These are phyloP conservation scores for Pseudomugil tenellus DNA, from an alignment of 2,797 vertebrate genomes.

Conservation along the genomic window DNA sequence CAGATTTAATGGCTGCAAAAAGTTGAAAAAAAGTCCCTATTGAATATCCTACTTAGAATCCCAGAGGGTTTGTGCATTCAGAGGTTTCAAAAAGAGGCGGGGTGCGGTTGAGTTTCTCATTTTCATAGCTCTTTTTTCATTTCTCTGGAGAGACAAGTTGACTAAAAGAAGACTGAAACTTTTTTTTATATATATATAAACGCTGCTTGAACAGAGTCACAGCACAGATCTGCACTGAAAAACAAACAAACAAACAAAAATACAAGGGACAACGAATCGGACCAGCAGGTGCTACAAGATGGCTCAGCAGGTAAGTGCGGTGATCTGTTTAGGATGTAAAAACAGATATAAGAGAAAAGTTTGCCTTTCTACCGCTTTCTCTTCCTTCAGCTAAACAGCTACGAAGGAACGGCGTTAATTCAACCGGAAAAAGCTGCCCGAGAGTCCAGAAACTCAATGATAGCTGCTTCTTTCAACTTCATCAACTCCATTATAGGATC, in stretches of 20 bases:
- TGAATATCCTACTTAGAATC: background rate
- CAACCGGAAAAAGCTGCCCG: conserved; percentile 41
- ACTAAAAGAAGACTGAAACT: background rate
- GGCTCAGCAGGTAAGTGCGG: conserved; percentile 61
- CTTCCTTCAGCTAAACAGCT: conserved; percentile 67
- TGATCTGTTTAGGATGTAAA: background rate
- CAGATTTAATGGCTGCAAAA: background rate
- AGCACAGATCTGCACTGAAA: background rate
- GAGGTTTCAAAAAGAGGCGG: background rate
- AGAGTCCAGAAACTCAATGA: conserved; percentile 71
- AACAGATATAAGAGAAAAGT: background rate
- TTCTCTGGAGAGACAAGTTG: background rate
- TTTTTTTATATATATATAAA: conserved; percentile 17
- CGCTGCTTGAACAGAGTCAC: background rate
- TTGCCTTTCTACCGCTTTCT: background rate
- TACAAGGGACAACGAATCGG: conserved; percentile 7
- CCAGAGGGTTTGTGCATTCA: background rate
- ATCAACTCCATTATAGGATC: conserved; percentile 97
- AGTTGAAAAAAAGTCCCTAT: too few relatives aligned
- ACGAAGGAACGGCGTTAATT: conserved; percentile 82
- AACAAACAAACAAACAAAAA: background rate
- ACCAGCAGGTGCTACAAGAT: conserved; percentile 38
- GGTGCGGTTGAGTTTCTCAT: conserved; percentile 47
- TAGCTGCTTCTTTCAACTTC: conserved; percentile 91
- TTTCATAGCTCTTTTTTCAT: background rate